These are phyloP conservation scores for Brachirus orientalis DNA, from an alignment of 2,113 vertebrate genomes.

Conservation along the genomic window DNA sequence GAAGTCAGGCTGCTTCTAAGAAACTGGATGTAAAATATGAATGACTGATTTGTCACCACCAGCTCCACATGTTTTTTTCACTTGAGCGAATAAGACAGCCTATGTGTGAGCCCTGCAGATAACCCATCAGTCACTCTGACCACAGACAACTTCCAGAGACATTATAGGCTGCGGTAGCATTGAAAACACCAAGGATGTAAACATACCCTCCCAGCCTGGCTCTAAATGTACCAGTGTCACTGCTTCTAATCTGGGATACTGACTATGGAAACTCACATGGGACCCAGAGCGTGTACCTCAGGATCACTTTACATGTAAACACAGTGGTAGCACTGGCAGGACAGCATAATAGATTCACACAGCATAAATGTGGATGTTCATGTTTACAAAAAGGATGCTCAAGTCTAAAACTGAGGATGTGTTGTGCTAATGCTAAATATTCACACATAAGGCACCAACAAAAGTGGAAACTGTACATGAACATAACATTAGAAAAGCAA, in stretches of 20 bases:
- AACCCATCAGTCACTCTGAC: slow-evolving; percentile 51
- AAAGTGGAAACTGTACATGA: no score
- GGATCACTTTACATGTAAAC: slow-evolving; percentile 76
- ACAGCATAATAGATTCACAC: slow-evolving; percentile 30
- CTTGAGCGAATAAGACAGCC: slow-evolving; percentile 26
- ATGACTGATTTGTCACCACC: slow-evolving; percentile 23
- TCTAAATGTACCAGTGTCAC: slow-evolving; percentile 63
- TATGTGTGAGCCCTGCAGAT: slow-evolving; percentile 41
- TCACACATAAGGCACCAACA: background rate
- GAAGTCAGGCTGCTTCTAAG: slow-evolving; percentile 21
- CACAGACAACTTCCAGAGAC: slow-evolving; percentile 49
- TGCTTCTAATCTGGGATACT: slow-evolving; percentile 73
- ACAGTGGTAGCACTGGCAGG: slow-evolving; percentile 45
- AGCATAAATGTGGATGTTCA: slow-evolving; percentile 6
- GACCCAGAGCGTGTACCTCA: slow-evolving; percentile 46
- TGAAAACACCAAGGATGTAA: slow-evolving; percentile 64
- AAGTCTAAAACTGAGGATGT: background rate
- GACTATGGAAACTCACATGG: slow-evolving; percentile 63
- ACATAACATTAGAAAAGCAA: no score
- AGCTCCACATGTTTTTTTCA: slow-evolving; percentile 35
- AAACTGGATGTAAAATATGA: slow-evolving; percentile 13
- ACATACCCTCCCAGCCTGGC: slow-evolving; percentile 50
- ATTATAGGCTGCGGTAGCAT: slow-evolving; percentile 50
- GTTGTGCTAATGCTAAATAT: background rate
- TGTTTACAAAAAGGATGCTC: slow-evolving; percentile 11